These are phyloP conservation scores for Heteromormyrus szaboi DNA, from an alignment of 2,797 vertebrate species.

Conservation along the genomic window DNA sequence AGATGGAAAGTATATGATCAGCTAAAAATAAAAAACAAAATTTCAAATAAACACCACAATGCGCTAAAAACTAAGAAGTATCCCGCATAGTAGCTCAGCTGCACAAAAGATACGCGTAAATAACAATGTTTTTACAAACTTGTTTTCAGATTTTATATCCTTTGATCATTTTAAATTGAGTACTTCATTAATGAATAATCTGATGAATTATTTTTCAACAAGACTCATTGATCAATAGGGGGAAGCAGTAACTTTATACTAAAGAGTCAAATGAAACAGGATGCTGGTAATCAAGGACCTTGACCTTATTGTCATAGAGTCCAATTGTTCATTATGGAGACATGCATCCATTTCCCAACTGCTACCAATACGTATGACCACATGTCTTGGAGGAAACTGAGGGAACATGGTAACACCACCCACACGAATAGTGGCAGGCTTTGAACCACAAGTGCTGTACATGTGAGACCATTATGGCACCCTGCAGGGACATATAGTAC, in stretches of 20 bases:
- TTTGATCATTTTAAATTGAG: neutral
- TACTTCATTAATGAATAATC: neutral
- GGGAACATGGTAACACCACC: neutral
- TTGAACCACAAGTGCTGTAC: neutral
- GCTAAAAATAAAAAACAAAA: neutral
- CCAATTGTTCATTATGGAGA: neutral
- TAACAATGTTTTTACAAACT: neutral
- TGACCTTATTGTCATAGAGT: conserved; percentile 1
- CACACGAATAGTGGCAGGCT: neutral
- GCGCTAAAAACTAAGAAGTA: too few relatives aligned
- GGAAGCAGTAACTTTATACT: neutral
- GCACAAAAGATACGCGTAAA: neutral
- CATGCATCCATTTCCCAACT: neutral
- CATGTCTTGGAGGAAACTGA: neutral
- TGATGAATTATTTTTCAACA: neutral
- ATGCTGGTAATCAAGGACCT: conserved; percentile 23
- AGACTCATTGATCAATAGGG: neutral
- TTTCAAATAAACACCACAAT: neutral
- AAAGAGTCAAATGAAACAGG: conserved; percentile 16
- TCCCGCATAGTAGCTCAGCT: neutral
- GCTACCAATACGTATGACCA: neutral
- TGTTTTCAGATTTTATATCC: neutral
- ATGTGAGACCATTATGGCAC: neutral
- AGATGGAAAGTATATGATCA: neutral
- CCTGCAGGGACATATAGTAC: neutral